These are phyloP conservation scores for Sorex maritimensis DNA, from an alignment of 2,797 vertebrate species.

Conservation along the genomic window DNA sequence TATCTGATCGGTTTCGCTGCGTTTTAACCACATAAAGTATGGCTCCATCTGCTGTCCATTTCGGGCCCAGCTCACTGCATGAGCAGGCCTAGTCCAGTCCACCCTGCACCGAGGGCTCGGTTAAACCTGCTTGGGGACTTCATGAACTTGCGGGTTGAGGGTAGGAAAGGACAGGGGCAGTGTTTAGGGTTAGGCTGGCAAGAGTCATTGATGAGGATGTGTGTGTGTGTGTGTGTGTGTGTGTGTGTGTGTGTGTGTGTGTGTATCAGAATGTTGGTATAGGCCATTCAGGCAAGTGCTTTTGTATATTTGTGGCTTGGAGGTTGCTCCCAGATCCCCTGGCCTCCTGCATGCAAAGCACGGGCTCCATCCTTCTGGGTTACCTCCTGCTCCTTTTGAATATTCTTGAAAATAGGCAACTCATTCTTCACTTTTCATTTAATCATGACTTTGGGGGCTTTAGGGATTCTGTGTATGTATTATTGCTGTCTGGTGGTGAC, in stretches of 20 bases:
- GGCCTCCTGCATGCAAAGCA: too few relatives aligned
- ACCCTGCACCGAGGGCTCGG: not conserved
- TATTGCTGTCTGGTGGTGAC: slow-evolving; percentile 64
- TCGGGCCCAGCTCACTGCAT: not conserved
- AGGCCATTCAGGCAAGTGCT: not conserved
- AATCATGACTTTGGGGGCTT: not conserved
- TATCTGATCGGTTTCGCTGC: not conserved
- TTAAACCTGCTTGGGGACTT: not conserved
- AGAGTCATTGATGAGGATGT: not conserved
- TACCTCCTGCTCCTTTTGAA: too few relatives aligned
- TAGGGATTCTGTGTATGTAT: not conserved
- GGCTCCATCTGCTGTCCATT: not conserved
- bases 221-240: not conserved
- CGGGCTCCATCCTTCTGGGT: too few relatives aligned
- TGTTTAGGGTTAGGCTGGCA: slow-evolving; percentile 8
- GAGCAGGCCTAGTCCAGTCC: not conserved
- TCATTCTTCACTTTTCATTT: slow-evolving; percentile 39
- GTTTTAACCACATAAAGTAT: not conserved
- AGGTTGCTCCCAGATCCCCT: too few relatives aligned
- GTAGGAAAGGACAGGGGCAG: not conserved
- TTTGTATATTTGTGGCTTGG: not conserved
- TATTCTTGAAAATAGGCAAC: not conserved
- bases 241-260: not conserved
- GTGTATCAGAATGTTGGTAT: not conserved
- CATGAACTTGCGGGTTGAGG: not conserved